Evolutionary conservation across 2,888 invertebrate species (phyloP).

Genomic region (Macrophya alboannulata): DNA sequence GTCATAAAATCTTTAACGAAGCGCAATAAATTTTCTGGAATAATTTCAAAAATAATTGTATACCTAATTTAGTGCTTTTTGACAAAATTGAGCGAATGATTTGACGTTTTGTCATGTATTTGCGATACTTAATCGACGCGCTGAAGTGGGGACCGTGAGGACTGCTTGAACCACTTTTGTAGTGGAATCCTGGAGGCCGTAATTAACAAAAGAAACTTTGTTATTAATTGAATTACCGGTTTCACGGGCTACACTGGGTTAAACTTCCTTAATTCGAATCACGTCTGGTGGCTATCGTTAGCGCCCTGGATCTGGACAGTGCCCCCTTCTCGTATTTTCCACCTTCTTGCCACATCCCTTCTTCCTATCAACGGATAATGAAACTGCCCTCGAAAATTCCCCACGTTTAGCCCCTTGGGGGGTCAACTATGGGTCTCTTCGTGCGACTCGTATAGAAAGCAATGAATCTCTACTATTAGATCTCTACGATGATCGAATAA

Average conservation of each 20-base stretch:
- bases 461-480: conserved; percentile 4
- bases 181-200: not conserved
- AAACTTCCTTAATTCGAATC: conserved; percentile 71
- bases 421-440: conserved; percentile 25
- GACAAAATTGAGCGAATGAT: not conserved
- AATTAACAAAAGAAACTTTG: conserved; percentile 54
- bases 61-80: not conserved
- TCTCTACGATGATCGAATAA: conserved; percentile 22
- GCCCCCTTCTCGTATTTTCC: conserved; percentile 49
- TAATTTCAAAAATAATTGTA: not conserved
- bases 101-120: not conserved
- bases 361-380: conserved; percentile 61
- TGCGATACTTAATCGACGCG: not conserved
- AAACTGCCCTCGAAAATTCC: conserved; percentile 57
- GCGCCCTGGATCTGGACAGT: conserved; percentile 65
- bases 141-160: not conserved
- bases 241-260: conserved; percentile 34
- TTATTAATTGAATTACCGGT: conserved; percentile 57
- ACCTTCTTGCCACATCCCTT: conserved; percentile 55
- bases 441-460: conserved; percentile 18
- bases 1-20: not conserved
- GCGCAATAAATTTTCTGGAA: not conserved
- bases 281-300: conserved; percentile 72
- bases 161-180: not conserved
- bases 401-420: conserved; percentile 40